phyloP scores from a whole-genome alignment of 2,797 vertebrate genomes.

The Botia kubotai region DNA sequence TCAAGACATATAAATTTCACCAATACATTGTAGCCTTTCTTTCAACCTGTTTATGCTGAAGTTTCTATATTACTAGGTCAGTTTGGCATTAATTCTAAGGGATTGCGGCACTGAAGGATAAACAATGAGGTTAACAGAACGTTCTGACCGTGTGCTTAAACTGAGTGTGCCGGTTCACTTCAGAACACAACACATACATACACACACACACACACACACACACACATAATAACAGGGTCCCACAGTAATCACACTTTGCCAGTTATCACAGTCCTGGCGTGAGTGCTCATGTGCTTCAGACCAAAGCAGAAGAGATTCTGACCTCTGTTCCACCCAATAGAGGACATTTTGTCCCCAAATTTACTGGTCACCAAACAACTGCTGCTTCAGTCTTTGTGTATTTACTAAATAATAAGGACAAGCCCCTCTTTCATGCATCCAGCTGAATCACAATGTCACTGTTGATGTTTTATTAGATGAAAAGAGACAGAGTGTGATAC shows the following conservation, averaged over 20 bases:
- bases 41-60: background rate
- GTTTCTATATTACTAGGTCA: slow-evolving; percentile 8
- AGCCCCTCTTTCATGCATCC: slow-evolving; percentile 43
- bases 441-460: slow-evolving; percentile 55
- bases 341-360: slow-evolving; percentile 45
- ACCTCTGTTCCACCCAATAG: slow-evolving; percentile 40
- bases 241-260: slow-evolving; percentile 5
- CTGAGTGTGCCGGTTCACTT: slow-evolving; percentile 18
- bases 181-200: background rate
- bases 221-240: background rate
- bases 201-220: slow-evolving; percentile 1
- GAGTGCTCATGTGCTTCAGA: background rate
- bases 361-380: slow-evolving; percentile 31
- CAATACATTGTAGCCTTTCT: background rate
- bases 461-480: slow-evolving; percentile 51
- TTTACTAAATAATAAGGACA: slow-evolving; percentile 41
- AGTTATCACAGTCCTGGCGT: background rate
- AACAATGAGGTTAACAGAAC: slow-evolving; percentile 26
- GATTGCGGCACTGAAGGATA: background rate
- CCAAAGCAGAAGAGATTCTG: slow-evolving; percentile 18
- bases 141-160: slow-evolving; percentile 35
- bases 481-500: slow-evolving; percentile 23
- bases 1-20: background rate
- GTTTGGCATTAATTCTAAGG: background rate
- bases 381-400: slow-evolving; percentile 39